Conservation (phyloP, 1,140 invertebrate species). For the Calephelis nemesis region DNA sequence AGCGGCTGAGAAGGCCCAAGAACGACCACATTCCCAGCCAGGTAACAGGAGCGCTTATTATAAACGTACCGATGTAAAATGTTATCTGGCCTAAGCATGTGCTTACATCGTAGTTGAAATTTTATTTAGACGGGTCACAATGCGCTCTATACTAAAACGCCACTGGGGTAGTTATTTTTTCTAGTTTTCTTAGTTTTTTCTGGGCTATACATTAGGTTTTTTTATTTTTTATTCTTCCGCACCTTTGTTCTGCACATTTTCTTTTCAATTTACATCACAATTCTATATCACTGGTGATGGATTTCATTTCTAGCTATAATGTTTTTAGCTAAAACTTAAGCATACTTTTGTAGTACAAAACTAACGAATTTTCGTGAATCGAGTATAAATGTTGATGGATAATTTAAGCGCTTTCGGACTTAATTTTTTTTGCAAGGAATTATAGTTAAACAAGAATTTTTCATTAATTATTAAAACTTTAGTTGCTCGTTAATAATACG, state of each 20-base stretch:
- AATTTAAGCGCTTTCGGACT: not conserved
- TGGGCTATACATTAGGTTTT: constrained; percentile 19
- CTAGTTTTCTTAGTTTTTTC: constrained; percentile 1
- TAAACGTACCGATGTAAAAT: constrained; percentile 51
- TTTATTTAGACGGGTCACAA: constrained; percentile 55
- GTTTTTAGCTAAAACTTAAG: constrained; percentile 4
- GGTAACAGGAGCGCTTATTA: constrained; percentile 75
- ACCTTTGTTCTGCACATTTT: constrained; percentile 17
- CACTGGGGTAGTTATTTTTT: constrained; percentile 36
- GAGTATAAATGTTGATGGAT: not conserved
- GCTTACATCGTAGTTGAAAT: constrained; percentile 54
- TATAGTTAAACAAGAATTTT: too few species aligned
- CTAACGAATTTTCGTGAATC: not conserved
- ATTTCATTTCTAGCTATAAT: constrained; percentile 8
- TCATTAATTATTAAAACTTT: too few species aligned
- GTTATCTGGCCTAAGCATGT: constrained; percentile 63
- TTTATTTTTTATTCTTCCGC: not conserved
- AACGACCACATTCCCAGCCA: constrained; percentile 79
- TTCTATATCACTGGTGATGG: constrained; percentile 31
- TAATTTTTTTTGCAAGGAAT: too few species aligned
- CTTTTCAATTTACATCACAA: constrained; percentile 25
- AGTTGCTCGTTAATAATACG: too few species aligned
- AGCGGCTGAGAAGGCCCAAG: constrained; percentile 79
- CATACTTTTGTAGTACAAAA: constrained; percentile 16
- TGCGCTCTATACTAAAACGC: constrained; percentile 56